Conservation (phyloP, 2,113 vertebrate genomes). For the Phaetusa simplex region DNA sequence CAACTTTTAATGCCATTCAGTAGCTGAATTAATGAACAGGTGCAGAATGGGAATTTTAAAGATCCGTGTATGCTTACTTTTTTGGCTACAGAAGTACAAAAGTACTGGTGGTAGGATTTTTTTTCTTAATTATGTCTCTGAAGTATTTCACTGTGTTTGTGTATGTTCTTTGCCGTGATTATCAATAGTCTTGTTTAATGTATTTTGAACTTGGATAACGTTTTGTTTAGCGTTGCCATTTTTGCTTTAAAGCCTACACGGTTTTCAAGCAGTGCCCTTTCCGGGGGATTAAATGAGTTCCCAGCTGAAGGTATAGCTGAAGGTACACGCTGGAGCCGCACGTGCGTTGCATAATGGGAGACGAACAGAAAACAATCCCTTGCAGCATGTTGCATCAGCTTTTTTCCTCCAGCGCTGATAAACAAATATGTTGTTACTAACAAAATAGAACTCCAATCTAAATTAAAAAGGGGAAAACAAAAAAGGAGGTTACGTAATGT, state of each 20-base stretch:
- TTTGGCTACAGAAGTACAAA: neutral
- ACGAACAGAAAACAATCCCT: conserved; percentile 41
- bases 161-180: neutral
- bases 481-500: neutral
- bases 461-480: neutral
- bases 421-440: conserved; percentile 49
- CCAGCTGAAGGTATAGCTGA: conserved; percentile 49
- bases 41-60: conserved; percentile 56
- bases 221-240: neutral
- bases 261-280: conserved; percentile 24
- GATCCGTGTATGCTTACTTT: neutral
- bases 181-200: conserved; percentile 20
- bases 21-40: conserved; percentile 67
- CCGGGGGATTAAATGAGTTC: conserved; percentile 24
- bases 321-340: conserved; percentile 2
- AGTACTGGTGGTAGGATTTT: conserved; percentile 22
- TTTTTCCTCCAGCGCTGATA: conserved; percentile 23
- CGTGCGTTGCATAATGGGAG: neutral
- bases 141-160: conserved; percentile 46
- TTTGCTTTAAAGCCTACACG: conserved; percentile 2
- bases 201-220: neutral
- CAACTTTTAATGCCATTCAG: conserved; percentile 30
- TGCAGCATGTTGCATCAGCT: conserved; percentile 69
- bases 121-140: conserved; percentile 58
- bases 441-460: neutral